Base-by-base conservation (phyloP, 2,888 invertebrate species). In the Himalopsyche japonica region DNA sequence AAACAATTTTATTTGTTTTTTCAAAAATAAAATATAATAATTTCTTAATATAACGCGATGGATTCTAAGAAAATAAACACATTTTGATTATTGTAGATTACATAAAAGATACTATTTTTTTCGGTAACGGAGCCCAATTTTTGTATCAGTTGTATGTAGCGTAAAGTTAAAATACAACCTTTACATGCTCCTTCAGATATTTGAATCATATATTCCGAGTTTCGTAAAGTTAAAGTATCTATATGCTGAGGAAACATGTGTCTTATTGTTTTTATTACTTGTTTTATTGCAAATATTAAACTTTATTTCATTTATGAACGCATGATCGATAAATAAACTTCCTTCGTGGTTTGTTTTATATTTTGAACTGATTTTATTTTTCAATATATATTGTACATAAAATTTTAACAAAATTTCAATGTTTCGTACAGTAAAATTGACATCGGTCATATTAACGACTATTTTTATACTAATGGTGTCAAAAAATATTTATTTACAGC, bases 241-340 rank as follows among this genome's bases (percentile, higher is more conserved):
- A 43, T 48, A 80, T 64, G 79, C 79, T 88, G 88, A 90, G 90
- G 90, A 85, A 92, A 91, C 92, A 92, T 92, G 92, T 92, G 91
- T 91, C 91, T 91, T 91, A 92, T 92, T 89, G 89, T 88, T 90
- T 90, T 90, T 90, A 91, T 90, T 89, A 90, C 90, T 90, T 91
- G 91, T 91, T 91, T 89, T 91, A 91, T 91, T 91, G 90, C 90
- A 91, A 90, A 90, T 89, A 89, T 48, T n/a, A 49, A 57, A 57
- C 57, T 57, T 57, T 57, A 57, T 57, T 57, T 57, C 57, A 24
- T 57, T 57, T 57, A 57, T 57, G 57, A 57, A 57, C 24, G 57
- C 57, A 20, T 57, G 57, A 57, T 57, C 57, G 57, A 57, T 57
- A 57, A 20, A 57, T 57, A 57, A 57, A 20, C 20, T 20, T 8